A percentile compares a stretch with the other conserved stretches of the same genome.
Conservation (phyloP, 2,888 invertebrate genomes). For the Heteropelma amictum region DNA sequence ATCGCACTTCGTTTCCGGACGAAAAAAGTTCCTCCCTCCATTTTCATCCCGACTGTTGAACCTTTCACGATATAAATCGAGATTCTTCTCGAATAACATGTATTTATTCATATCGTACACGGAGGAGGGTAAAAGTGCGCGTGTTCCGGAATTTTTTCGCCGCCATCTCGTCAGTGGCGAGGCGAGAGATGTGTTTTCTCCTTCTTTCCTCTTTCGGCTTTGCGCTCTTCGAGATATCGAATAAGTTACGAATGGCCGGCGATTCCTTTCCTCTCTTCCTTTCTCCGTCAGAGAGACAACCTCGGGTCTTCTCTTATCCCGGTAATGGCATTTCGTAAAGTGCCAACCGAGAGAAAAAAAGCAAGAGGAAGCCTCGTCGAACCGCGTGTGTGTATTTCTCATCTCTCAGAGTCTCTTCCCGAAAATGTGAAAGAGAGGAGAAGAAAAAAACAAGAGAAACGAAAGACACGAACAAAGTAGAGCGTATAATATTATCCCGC, state of each 20-base stretch:
- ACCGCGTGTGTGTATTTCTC: conserved; percentile 43
- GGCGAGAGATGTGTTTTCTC: conserved; percentile 24
- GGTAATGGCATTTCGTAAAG: conserved; percentile 56
- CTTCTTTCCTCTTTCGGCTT: conserved; percentile 3
- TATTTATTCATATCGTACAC: background rate
- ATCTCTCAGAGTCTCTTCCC: conserved; percentile 19
- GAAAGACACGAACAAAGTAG: conserved; percentile 49
- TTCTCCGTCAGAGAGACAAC: conserved; percentile 21
- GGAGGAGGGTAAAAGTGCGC: background rate
- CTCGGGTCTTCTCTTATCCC: conserved; percentile 53
- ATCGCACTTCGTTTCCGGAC: conserved; percentile 1
- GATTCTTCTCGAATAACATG: background rate
- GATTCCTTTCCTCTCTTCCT: conserved; percentile 16
- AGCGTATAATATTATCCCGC: conserved; percentile 45
- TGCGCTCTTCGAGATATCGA: conserved; percentile 50
- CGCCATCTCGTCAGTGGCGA: conserved; percentile 26
- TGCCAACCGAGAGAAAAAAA: conserved; percentile 57
- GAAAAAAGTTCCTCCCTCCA: too few species aligned
- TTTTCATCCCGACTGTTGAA: conserved; percentile 13
- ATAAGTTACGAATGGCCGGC: conserved; percentile 55
- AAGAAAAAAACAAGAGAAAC: background rate
- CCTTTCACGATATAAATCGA: conserved; percentile 5
- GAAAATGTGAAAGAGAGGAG: conserved; percentile 15
- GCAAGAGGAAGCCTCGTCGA: conserved; percentile 37
- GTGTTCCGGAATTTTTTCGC: conserved; percentile 45